Percentiles rank a stretch among this genome's conserved stretches.
Evolutionary conservation across 1,140 invertebrate species (phyloP).

Genomic region (Apis laboriosa): DNA sequence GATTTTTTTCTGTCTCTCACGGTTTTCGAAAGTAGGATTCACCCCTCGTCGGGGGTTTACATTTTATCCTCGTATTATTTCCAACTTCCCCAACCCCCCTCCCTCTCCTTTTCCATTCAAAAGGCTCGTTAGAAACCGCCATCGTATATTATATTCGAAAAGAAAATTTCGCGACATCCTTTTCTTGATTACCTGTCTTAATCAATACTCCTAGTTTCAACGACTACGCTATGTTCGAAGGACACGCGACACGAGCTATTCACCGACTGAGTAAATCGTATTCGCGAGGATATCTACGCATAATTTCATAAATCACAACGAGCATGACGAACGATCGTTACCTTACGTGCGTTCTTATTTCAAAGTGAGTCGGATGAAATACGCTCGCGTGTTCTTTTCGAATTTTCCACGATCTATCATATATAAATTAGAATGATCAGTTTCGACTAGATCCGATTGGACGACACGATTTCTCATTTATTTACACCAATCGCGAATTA

Average conservation of each 20-base stretch:
- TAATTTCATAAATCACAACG: slow-evolving; percentile 62
- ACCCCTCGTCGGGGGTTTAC: not conserved
- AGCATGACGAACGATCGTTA: slow-evolving; percentile 55
- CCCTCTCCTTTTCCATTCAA: not conserved
- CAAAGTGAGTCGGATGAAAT: slow-evolving; percentile 31
- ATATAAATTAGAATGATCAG: no score
- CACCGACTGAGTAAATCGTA: slow-evolving; percentile 9
- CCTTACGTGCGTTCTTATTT: slow-evolving; percentile 1
- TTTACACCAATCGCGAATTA: no score
- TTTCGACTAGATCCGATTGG: no score
- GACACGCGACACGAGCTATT: not conserved
- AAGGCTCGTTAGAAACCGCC: no score
- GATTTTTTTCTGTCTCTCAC: not conserved
- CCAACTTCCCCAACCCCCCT: not conserved
- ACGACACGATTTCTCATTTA: no score
- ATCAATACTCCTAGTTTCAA: not conserved
- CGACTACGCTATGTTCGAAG: not conserved
- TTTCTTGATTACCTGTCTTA: not conserved
- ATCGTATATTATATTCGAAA: no score
- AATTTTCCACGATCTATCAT: not conserved
- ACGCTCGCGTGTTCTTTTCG: slow-evolving; percentile 33
- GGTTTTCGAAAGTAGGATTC: not conserved
- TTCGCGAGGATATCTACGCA: slow-evolving; percentile 22
- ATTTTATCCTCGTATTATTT: not conserved
- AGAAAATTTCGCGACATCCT: not conserved